phyloP scores from a whole-genome alignment of 2,888 invertebrate genomes.

The Hypercompe scribonia region DNA sequence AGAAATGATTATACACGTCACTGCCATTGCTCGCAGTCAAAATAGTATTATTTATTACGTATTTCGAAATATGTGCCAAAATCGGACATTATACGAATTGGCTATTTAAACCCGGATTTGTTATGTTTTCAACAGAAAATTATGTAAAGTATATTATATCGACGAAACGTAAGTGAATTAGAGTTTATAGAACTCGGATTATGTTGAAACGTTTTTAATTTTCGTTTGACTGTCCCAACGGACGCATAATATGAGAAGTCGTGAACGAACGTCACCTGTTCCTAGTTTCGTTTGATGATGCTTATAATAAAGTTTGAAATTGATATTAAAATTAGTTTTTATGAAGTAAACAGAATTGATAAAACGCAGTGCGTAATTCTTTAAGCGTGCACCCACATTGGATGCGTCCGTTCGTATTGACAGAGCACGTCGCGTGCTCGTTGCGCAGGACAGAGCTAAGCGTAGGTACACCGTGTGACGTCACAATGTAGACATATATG shows the following conservation, averaged over 20 bases:
- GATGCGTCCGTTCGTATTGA: slow-evolving; percentile 22
- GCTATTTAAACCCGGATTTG: slow-evolving; percentile 56
- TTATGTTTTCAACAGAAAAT: slow-evolving; percentile 49
- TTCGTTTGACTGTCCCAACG: slow-evolving; percentile 15
- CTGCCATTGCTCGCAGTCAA: slow-evolving; percentile 52
- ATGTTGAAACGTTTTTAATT: slow-evolving; percentile 42
- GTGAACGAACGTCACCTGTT: slow-evolving; percentile 13
- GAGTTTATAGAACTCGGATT: slow-evolving; percentile 22
- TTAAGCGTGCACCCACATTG: slow-evolving; percentile 9
- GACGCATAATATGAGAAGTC: slow-evolving; percentile 22
- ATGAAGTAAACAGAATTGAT: slow-evolving; percentile 12
- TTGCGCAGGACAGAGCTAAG: slow-evolving; percentile 21
- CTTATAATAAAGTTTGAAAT: slow-evolving; percentile 14
- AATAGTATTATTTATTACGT: slow-evolving; percentile 70
- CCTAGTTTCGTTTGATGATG: slow-evolving; percentile 16
- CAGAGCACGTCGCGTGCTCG: slow-evolving; percentile 26
- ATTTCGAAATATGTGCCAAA: slow-evolving; percentile 80
- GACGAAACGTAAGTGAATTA: slow-evolving; percentile 55
- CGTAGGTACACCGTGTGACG: slow-evolving; percentile 43
- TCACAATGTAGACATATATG: slow-evolving; percentile 56
- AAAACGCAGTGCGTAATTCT: slow-evolving; percentile 15
- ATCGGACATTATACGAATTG: slow-evolving; percentile 75
- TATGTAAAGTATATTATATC: slow-evolving; percentile 60
- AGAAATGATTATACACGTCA: slow-evolving; percentile 32
- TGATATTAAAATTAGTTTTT: slow-evolving; percentile 25